A percentile compares a stretch with the other conserved stretches of the same genome.
Conservation (phyloP, 2,113 vertebrate species). For the Triplophysa rosa region DNA sequence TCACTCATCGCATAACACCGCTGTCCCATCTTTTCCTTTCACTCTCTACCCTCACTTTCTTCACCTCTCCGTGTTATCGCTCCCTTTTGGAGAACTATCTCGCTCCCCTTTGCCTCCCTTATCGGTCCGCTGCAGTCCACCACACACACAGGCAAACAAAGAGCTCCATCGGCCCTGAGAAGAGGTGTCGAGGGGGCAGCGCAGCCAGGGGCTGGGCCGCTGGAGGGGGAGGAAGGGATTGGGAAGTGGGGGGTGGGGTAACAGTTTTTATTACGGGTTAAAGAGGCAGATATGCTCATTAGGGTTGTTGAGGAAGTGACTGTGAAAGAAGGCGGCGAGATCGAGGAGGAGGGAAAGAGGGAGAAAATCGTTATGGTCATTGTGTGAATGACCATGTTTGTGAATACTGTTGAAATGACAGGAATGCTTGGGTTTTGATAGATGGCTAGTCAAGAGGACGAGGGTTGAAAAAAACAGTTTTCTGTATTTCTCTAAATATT, state of each 20-base stretch:
- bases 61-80: constrained; percentile 52
- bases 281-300: constrained; percentile 28
- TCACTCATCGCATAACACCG: constrained; percentile 29
- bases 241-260: constrained; percentile 16
- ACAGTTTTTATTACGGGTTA: constrained; percentile 38
- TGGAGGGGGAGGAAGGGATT: background rate
- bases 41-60: constrained; percentile 33
- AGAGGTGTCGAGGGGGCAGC: constrained; percentile 41
- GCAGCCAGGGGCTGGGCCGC: constrained; percentile 28
- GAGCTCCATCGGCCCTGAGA: constrained; percentile 42
- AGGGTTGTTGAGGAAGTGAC: constrained; percentile 8
- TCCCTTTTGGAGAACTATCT: constrained; percentile 52
- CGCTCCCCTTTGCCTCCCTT: constrained; percentile 42
- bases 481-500: no score
- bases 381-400: background rate
- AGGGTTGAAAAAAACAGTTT: constrained; percentile 2
- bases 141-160: constrained; percentile 51
- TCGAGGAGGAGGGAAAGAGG: background rate
- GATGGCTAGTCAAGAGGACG: background rate
- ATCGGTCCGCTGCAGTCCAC: constrained; percentile 55
- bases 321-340: background rate
- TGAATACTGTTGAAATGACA: constrained; percentile 2
- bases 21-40: constrained; percentile 36
- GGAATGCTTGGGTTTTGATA: constrained; percentile 2
- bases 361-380: background rate